Base-by-base conservation (phyloP, 2,113 vertebrate genomes). In the Grallaria varia region DNA sequence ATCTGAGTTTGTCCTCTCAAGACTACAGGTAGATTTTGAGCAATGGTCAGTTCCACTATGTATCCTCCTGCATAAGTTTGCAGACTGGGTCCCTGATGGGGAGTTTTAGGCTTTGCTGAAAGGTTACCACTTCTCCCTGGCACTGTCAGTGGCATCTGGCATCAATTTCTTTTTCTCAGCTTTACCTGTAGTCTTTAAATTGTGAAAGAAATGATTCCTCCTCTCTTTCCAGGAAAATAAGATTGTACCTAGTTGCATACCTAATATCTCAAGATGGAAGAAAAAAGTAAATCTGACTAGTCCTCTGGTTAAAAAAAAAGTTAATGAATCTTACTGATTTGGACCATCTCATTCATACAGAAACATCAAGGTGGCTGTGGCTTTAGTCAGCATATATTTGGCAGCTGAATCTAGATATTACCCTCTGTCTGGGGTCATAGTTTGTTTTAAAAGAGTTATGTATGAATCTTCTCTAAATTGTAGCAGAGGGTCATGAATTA, bases 401-500 rank as follows among this genome's bases (percentile, higher is more conserved):
- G 68, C 76, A 92, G 68, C 86, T 93, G 84, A 92, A 84, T 93
- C 93, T 90, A 81, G 84, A 81, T 92, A 75, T 52, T 95, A 89
- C 64, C 56, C 68, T 93, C 64, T 0, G 0, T 95, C 68, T 92
- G 68, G 80, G 94, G 80, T 95, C 94, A 95, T 78, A 97, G 92
- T 95, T 97, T 93, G 52, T 78, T 95, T 95, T 93, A 95, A 95
- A 88, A 95, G 73, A 89, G 91, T 97, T 95, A 95, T 92, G 73
- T 95, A 95, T 90, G 92, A 95, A 93, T 96, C 95, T 97, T 95
- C 91, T 95, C 95, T 90, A 96, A 93, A 93, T 93, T 94, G 88
- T 93, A 90, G 79, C 73, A 92, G 68, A 95, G 79, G 76, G 83
- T 96, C 95, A 97, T 95, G 90, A 97, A 97, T 96, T 97, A 94